Evolutionary conservation across 1,140 invertebrate species (phyloP), one percentile per base, ranked within the genome.

Genomic region (Aleiodes sp.): DNA sequence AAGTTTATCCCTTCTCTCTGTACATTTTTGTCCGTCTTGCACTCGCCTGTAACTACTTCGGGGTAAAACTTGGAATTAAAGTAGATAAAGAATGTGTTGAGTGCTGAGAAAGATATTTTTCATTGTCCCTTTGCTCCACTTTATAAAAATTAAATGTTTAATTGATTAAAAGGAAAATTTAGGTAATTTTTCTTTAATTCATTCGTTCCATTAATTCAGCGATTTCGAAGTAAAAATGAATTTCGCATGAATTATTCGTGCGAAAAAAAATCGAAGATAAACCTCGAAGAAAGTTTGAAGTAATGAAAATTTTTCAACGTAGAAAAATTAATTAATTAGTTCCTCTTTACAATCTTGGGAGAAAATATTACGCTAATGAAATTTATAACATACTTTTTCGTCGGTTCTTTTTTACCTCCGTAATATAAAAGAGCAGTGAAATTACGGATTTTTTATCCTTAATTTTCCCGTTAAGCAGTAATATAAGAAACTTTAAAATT

Each of bases 401-500:
- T n/a, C n/a, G n/a, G n/a, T n/a, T n/a, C n/a, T n/a, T n/a, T n/a
- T 16, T 4, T 4, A 43, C 7, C 39, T 16, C 39, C 1, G 39
- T 12, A 43, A 14, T 43, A 43, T 43, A n/a, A n/a, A n/a, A n/a
- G n/a, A n/a, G n/a, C n/a, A n/a, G n/a, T n/a, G n/a, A n/a, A n/a
- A n/a, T n/a, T n/a, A n/a, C n/a, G n/a, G n/a, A n/a, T 43, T 43
- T 16, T 43, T 16, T 12, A n/a, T 7, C 39, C 19, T 43, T 10
- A 43, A 43, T 43, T 43, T 43, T 43, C 19, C n/a, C n/a, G 39
- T 12, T 10, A 16, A 43, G n/a, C 39, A 43, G 39, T 12, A n/a
- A 12, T 12, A 2, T 16, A 1, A 43, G 65, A 2, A 26, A 71
- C 76, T 75, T 79, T 78, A 76, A 79, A 79, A 79, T 78, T 79